Conservation (phyloP, 2,888 invertebrate genomes). For the Dynastes hyllus region DNA sequence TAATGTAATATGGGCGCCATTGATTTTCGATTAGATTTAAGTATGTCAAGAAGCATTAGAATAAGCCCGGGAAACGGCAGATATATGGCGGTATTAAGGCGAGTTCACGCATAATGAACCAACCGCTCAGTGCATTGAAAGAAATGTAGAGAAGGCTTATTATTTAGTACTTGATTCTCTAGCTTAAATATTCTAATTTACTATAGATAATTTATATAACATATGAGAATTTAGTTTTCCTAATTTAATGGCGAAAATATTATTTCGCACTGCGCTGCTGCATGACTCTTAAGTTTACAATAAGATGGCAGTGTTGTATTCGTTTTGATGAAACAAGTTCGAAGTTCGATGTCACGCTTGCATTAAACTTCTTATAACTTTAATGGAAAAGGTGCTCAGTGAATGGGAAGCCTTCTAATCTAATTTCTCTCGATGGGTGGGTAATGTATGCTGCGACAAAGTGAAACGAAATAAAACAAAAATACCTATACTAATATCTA, state of each 20-base stretch:
- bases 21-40: slow-evolving; percentile 42
- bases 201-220: too few relatives aligned
- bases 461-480: too few relatives aligned
- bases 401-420: slow-evolving; percentile 20
- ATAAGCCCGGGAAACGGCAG: slow-evolving; percentile 23
- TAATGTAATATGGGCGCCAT: slow-evolving; percentile 30
- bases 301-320: background rate
- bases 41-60: slow-evolving; percentile 39
- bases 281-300: background rate
- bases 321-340: slow-evolving; percentile 32
- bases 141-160: slow-evolving; percentile 1
- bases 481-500: too few relatives aligned
- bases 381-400: slow-evolving; percentile 34
- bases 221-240: too few relatives aligned
- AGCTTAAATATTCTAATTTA: background rate
- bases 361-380: slow-evolving; percentile 36
- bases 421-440: slow-evolving; percentile 13
- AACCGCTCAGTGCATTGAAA: background rate
- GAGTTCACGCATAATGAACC: slow-evolving; percentile 19
- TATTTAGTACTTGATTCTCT: background rate
- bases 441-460: background rate
- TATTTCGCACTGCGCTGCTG: background rate
- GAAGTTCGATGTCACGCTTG: slow-evolving; percentile 6
- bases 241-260: background rate
- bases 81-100: slow-evolving; percentile 20